A percentile compares a stretch with the other conserved stretches of the same genome.
Evolutionary conservation across 2,113 vertebrate genomes (phyloP).

Genomic region (Mobula hypostoma): DNA sequence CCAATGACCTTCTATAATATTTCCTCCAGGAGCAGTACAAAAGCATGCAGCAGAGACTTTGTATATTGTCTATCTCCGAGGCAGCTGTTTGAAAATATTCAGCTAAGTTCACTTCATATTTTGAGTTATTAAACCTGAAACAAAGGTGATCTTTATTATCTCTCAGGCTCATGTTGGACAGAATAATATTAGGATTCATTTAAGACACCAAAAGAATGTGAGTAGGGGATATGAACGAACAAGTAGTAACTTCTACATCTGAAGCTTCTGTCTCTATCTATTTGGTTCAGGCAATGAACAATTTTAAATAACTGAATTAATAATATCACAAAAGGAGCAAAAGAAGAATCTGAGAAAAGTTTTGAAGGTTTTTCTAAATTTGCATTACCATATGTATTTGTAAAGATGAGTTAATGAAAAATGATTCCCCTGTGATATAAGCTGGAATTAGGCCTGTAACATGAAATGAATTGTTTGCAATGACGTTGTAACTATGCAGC

Average conservation of each 20-base stretch:
- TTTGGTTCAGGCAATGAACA: neutral
- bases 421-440: neutral
- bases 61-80: neutral
- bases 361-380: neutral
- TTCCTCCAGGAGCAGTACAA: neutral
- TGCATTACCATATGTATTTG: neutral
- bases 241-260: neutral
- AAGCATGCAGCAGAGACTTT: neutral
- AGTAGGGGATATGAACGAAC: neutral
- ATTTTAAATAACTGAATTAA: neutral
- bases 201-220: neutral
- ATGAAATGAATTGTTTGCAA: neutral
- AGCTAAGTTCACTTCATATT: neutral
- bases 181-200: neutral
- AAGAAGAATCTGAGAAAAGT: neutral
- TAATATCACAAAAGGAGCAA: neutral
- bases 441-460: no score
- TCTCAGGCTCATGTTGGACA: neutral
- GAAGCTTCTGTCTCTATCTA: neutral
- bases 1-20: neutral
- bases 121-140: neutral
- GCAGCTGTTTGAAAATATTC: neutral
- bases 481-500: neutral
- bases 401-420: neutral
- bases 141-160: neutral